Evolutionary conservation across 2,888 invertebrate genomes (phyloP).

Genomic region (Drosophila quinaria): DNA sequence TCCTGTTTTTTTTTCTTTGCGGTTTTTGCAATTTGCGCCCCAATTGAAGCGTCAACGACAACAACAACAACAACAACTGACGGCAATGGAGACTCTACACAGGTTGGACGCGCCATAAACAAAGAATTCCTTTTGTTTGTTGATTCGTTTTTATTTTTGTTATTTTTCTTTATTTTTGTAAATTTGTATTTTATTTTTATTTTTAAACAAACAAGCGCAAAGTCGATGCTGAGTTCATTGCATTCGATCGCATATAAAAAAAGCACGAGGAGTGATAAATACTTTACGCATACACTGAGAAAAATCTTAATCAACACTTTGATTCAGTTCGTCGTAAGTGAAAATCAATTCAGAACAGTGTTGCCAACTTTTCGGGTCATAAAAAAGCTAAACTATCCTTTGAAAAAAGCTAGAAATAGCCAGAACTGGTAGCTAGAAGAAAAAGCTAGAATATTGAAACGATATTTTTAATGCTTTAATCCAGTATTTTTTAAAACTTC

Average conservation of each 20-base stretch:
- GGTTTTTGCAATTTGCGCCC: conserved; percentile 65
- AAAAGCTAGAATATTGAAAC: too few species aligned
- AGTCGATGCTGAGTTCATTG: conserved; percentile 78
- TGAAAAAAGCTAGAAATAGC: too few species aligned
- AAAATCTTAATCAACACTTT: not conserved
- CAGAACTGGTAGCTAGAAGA: too few species aligned
- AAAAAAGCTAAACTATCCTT: too few species aligned
- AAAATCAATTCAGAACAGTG: too few species aligned
- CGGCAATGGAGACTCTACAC: conserved; percentile 37
- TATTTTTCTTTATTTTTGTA: conserved; percentile 20
- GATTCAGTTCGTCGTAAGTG: not conserved
- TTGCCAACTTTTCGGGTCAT: too few species aligned
- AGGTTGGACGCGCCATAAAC: conserved; percentile 74
- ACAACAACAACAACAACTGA: conserved; percentile 26
- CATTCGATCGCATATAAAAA: conserved; percentile 56
- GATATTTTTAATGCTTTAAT: too few species aligned
- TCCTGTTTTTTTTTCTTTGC: conserved; percentile 19
- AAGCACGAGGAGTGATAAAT: conserved; percentile 46
- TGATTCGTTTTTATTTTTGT: conserved; percentile 45
- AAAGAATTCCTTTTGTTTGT: conserved; percentile 78
- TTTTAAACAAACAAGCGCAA: conserved; percentile 76
- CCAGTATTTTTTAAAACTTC: too few species aligned
- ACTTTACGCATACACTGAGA: conserved; percentile 12
- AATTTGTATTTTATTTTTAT: conserved; percentile 68
- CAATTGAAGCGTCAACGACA: conserved; percentile 63